phyloP scores from a whole-genome alignment of 30 jellyfish, hydroid and myxozoan species.

The Clytia hemisphaerica region DNA sequence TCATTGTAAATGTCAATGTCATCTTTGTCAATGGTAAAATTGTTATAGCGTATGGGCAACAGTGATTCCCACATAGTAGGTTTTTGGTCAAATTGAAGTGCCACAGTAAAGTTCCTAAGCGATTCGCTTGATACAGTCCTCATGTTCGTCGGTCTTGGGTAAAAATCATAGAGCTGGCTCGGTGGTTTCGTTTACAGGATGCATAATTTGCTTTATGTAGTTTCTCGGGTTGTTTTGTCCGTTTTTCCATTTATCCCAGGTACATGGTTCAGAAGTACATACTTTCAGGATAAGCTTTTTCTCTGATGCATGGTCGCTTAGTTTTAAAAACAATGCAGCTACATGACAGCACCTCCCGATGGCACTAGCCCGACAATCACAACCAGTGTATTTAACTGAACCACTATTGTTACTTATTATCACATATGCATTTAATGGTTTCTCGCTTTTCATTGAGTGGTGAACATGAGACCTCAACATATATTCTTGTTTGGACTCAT shows the following conservation, averaged over 20 bases:
- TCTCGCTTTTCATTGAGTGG: no score
- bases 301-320: no score
- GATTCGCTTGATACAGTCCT: no score
- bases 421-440: no score
- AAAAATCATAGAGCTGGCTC: background rate
- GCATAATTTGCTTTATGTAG: background rate
- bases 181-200: no score
- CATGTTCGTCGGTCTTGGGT: no score
- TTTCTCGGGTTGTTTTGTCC: conserved; percentile 14
- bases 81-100: background rate
- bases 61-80: conserved; percentile 15
- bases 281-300: no score
- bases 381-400: background rate
- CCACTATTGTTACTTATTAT: background rate
- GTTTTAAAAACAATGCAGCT: background rate
- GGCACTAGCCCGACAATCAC: background rate
- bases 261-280: background rate
- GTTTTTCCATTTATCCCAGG: conserved; percentile 8
- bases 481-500: no score
- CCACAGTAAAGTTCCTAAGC: no score
- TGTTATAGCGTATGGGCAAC: background rate
- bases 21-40: conserved; percentile 7
- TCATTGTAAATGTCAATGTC: no score
- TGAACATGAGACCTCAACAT: no score
- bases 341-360: no score